phyloP scores from a whole-genome alignment of 2,888 invertebrate species.

The Pterobdella sp. region DNA sequence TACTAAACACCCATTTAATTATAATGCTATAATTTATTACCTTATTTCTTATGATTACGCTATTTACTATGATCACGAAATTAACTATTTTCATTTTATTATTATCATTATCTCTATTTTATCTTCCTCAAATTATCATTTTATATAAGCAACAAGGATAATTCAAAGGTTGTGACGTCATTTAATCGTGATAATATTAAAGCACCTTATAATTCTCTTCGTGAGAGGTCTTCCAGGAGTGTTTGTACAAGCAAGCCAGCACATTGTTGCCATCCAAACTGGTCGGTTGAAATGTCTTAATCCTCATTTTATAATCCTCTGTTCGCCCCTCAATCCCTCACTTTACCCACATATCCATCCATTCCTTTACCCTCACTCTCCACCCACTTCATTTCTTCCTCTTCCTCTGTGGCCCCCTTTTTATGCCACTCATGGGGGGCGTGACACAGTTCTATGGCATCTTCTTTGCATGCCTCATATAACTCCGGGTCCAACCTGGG shows the following conservation, averaged over 20 bases:
- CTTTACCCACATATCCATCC: not conserved
- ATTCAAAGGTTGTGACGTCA: not conserved
- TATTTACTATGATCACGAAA: too few species aligned
- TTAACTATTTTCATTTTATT: too few species aligned
- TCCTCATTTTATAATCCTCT: too few species aligned
- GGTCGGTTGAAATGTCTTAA: too few species aligned
- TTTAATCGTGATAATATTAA: not conserved
- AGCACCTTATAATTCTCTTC: constrained; percentile 22
- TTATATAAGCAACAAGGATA: not conserved
- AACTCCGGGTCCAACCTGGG: constrained; percentile 53
- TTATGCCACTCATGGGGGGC: constrained; percentile 71
- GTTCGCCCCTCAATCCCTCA: not conserved
- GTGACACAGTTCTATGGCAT: constrained; percentile 74
- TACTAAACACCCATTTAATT: too few species aligned
- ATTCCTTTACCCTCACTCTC: not conserved
- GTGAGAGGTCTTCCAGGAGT: constrained; percentile 39
- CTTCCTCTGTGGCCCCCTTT: constrained; percentile 45
- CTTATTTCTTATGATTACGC: too few species aligned
- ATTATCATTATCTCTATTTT: too few species aligned
- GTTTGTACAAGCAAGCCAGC: constrained; percentile 78
- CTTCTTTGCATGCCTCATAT: constrained; percentile 76
- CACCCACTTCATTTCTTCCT: not conserved
- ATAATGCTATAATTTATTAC: too few species aligned
- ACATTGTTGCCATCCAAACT: too few species aligned
- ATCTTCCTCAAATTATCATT: not conserved